Conservation (phyloP, 2,888 invertebrate genomes). For the Lasius fuliginosus region DNA sequence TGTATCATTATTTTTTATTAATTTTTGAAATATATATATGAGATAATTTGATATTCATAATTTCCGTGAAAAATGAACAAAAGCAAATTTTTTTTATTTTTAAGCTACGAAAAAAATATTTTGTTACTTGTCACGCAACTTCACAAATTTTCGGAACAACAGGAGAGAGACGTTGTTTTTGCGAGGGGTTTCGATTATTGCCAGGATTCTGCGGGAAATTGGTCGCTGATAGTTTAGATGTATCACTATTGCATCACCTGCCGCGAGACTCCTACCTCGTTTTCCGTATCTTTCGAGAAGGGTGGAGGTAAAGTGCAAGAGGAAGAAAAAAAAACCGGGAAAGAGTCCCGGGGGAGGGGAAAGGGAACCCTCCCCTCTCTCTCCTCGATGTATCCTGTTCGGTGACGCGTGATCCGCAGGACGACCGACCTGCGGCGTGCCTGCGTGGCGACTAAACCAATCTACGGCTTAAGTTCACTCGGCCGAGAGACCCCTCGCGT, state of each 20-base stretch:
- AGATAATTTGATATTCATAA: neutral
- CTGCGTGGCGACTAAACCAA: slow-evolving; percentile 86
- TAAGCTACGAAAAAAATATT: neutral
- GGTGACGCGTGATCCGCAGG: slow-evolving; percentile 84
- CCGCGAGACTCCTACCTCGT: slow-evolving; percentile 73
- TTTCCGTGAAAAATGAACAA: neutral
- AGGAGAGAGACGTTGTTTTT: slow-evolving; percentile 1
- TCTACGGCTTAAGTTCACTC: slow-evolving; percentile 85
- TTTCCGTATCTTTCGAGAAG: slow-evolving; percentile 71
- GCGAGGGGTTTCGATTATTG: slow-evolving; percentile 35
- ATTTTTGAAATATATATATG: neutral
- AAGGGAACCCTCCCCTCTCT: slow-evolving; percentile 65
- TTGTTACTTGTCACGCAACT: neutral
- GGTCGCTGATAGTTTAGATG: slow-evolving; percentile 64
- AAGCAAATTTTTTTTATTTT: neutral
- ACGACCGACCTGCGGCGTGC: slow-evolving; percentile 82
- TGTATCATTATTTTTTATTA: neutral
- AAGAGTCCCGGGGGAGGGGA: slow-evolving; percentile 62
- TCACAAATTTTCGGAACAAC: neutral
- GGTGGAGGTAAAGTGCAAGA: slow-evolving; percentile 55
- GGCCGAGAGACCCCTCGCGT: slow-evolving; percentile 80
- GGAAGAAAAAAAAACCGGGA: slow-evolving; percentile 55
- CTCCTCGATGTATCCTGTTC: slow-evolving; percentile 79
- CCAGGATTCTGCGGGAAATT: slow-evolving; percentile 30
- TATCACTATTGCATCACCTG: slow-evolving; percentile 84